Conservation (phyloP, 2,888 invertebrate species). For the Therioaphis trifolii region DNA sequence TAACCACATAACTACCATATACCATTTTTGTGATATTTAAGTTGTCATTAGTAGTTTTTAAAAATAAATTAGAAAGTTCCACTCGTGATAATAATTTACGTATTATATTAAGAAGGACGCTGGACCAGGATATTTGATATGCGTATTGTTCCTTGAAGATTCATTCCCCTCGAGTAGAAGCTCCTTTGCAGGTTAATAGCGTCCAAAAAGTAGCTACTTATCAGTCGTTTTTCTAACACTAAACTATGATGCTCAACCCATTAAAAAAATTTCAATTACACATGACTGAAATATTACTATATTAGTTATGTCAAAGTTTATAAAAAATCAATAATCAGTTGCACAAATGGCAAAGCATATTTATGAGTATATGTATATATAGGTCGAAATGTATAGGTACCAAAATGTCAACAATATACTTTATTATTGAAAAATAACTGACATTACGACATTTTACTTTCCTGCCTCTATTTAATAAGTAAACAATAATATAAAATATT, state of each 20-base stretch:
- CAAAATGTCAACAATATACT: slow-evolving; percentile 43
- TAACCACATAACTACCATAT: background rate
- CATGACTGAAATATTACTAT: background rate
- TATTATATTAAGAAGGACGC: slow-evolving; percentile 34
- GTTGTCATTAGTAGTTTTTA: slow-evolving; percentile 49
- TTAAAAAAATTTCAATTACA: too few species aligned
- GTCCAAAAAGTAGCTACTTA: background rate
- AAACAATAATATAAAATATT: slow-evolving; percentile 25
- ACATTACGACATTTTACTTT: slow-evolving; percentile 48
- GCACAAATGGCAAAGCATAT: background rate
- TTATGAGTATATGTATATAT: slow-evolving; percentile 41
- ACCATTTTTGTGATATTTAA: slow-evolving; percentile 28
- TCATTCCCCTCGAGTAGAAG: background rate
- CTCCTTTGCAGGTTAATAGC: slow-evolving; percentile 9
- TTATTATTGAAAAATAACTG: slow-evolving; percentile 49
- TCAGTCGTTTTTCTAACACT: background rate
- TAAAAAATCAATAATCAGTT: background rate
- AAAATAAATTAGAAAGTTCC: slow-evolving; percentile 49
- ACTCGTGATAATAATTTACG: slow-evolving; percentile 15
- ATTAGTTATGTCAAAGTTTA: background rate
- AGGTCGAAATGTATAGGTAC: slow-evolving; percentile 18
- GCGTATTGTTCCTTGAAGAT: slow-evolving; percentile 42
- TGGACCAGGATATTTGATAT: slow-evolving; percentile 47
- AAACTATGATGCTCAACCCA: background rate
- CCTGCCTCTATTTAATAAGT: slow-evolving; percentile 1